Evolutionary conservation across 2,113 vertebrate genomes (phyloP).

Genomic region (Pogonocichla stellata): DNA sequence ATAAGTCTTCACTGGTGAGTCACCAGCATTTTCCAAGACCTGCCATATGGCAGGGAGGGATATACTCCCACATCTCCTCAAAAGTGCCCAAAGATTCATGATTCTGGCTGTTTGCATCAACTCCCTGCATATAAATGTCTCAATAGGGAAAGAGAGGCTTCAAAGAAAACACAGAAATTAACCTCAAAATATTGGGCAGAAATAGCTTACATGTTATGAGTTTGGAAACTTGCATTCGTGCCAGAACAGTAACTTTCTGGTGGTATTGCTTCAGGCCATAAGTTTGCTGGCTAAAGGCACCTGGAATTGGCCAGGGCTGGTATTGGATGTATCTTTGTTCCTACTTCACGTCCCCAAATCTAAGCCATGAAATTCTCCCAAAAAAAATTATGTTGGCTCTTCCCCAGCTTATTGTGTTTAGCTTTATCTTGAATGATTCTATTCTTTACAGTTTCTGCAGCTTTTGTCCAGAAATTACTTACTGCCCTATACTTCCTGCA

Average conservation of each 20-base stretch:
- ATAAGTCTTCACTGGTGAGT: neutral
- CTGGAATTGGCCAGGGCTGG: neutral
- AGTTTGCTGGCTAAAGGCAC: neutral
- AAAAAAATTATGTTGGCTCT: neutral
- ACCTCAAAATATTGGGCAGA: neutral
- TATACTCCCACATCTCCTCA: neutral
- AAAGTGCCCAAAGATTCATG: neutral
- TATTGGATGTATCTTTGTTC: neutral
- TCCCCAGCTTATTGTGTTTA: neutral
- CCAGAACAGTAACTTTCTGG: neutral
- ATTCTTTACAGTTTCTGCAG: neutral
- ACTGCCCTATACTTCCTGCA: neutral
- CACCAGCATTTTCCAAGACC: neutral
- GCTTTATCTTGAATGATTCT: neutral
- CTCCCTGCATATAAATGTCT: neutral
- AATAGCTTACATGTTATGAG: neutral
- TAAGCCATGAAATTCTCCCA: accelerated
- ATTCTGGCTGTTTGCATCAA: neutral
- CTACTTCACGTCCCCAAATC: neutral
- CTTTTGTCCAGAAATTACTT: neutral
- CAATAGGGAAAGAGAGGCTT: neutral
- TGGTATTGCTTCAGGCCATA: neutral
- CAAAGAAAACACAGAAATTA: neutral
- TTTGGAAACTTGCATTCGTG: neutral
- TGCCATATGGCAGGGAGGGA: neutral